Evolutionary conservation across 2,797 vertebrate species (phyloP).

Genomic region (Anomalospiza imberbis): DNA sequence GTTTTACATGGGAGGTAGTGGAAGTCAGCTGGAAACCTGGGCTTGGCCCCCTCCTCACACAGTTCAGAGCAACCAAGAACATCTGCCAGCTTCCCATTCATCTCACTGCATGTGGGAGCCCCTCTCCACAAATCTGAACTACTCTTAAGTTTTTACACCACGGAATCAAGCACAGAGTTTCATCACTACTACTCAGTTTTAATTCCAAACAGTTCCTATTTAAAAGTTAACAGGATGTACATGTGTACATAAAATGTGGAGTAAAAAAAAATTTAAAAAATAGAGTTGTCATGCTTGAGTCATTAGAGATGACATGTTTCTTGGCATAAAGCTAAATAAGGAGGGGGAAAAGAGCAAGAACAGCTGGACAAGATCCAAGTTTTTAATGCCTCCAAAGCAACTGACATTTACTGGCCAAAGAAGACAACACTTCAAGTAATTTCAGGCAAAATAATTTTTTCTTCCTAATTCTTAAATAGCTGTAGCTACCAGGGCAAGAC

Average conservation of each 20-base stretch:
- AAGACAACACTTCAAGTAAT: background rate
- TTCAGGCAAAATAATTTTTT: constrained; percentile 29
- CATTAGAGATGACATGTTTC: background rate
- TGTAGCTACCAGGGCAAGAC: background rate
- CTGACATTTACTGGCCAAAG: background rate
- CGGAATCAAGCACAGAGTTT: background rate
- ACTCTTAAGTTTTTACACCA: background rate
- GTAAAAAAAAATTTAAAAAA: background rate
- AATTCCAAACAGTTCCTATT: background rate
- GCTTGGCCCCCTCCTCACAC: background rate
- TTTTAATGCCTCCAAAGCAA: background rate
- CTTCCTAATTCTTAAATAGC: background rate
- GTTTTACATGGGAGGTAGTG: background rate
- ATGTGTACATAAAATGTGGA: background rate
- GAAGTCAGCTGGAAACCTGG: background rate
- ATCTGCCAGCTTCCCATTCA: background rate
- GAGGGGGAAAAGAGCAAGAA: background rate
- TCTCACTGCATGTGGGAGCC: fast-evolving
- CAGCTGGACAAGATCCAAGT: background rate
- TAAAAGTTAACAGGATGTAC: background rate
- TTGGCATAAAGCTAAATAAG: background rate
- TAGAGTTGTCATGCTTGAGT: background rate
- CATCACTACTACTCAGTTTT: background rate
- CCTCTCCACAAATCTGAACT: background rate
- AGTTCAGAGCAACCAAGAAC: background rate